phyloP scores from a whole-genome alignment of 2,888 invertebrate species.

The Chesias legatella region DNA sequence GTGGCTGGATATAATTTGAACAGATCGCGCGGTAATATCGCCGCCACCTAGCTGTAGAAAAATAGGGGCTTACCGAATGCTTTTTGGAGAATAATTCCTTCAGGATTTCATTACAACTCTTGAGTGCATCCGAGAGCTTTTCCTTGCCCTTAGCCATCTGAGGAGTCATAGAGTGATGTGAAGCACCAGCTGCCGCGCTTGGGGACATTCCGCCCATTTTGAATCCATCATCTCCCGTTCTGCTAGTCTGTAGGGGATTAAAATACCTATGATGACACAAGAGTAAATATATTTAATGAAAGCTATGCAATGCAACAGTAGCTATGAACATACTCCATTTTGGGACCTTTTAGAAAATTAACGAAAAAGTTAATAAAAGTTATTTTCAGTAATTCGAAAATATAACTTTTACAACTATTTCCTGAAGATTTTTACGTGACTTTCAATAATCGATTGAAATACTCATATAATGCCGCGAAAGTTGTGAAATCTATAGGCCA shows the following conservation, averaged over 20 bases:
- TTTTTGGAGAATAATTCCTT: constrained; percentile 96
- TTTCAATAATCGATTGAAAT: no score
- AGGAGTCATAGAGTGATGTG: constrained; percentile 72
- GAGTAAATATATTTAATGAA: no score
- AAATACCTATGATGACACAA: background rate
- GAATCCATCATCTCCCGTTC: constrained; percentile 66
- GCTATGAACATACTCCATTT: no score
- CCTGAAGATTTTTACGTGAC: no score
- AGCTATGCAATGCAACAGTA: background rate
- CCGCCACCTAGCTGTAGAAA: no score
- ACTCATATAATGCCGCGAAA: no score
- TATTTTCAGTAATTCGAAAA: no score
- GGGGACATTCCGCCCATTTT: constrained; percentile 82
- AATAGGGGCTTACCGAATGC: constrained; percentile 85
- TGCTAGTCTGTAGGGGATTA: constrained; percentile 47
- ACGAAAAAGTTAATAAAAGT: no score
- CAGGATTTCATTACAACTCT: constrained; percentile 94
- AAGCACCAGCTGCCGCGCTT: constrained; percentile 78
- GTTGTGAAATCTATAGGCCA: no score
- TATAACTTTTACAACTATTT: background rate
- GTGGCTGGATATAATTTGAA: no score
- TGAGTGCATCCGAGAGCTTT: constrained; percentile 92
- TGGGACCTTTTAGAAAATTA: no score
- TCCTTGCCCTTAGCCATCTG: constrained; percentile 87
- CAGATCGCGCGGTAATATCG: no score